Evolutionary conservation across 1,140 invertebrate species (phyloP).

Genomic region (Drosophila busckii): DNA sequence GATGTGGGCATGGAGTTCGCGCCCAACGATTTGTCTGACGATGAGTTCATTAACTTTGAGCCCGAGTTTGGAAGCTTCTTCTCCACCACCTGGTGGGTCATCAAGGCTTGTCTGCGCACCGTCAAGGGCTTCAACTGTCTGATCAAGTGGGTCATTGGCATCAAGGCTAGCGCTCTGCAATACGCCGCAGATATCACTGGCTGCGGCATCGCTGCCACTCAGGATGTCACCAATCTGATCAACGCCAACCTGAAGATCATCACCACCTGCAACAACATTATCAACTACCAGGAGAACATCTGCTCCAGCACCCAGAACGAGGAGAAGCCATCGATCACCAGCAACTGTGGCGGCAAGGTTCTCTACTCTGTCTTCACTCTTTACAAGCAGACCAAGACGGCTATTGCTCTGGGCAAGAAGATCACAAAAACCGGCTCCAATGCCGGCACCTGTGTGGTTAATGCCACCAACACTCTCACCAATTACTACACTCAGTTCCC

Average conservation of each 20-base stretch:
- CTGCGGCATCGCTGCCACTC: conserved; percentile 39
- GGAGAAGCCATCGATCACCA: not conserved
- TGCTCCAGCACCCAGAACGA: conserved; percentile 22
- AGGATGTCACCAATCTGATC: conserved; percentile 53
- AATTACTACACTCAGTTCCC: conserved; percentile 54
- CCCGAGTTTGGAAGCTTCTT: conserved; percentile 5
- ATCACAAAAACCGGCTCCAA: conserved; percentile 45
- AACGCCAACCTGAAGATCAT: conserved; percentile 45
- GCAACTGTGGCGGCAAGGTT: conserved; percentile 28
- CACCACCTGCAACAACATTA: conserved; percentile 23
- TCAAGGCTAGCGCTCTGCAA: conserved; percentile 37
- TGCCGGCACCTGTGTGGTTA: conserved; percentile 35
- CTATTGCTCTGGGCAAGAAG: conserved; percentile 30
- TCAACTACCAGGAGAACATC: conserved; percentile 30
- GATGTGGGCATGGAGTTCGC: conserved; percentile 9
- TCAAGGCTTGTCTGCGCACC: conserved; percentile 29
- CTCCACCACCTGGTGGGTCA: not conserved
- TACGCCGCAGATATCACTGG: conserved; percentile 23
- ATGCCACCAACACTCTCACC: conserved; percentile 26
- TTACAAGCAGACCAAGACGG: conserved; percentile 20
- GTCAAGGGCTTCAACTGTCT: conserved; percentile 57
- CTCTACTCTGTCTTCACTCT: conserved; percentile 14
- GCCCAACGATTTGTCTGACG: conserved; percentile 2
- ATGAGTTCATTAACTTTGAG: conserved; percentile 10
- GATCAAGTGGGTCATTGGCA: conserved; percentile 49